Percentiles rank a stretch among this genome's conserved stretches.
These are phyloP conservation scores for Meloidogyne chitwoodi DNA, from an alignment of 1,140 invertebrate species.

Conservation along the genomic window DNA sequence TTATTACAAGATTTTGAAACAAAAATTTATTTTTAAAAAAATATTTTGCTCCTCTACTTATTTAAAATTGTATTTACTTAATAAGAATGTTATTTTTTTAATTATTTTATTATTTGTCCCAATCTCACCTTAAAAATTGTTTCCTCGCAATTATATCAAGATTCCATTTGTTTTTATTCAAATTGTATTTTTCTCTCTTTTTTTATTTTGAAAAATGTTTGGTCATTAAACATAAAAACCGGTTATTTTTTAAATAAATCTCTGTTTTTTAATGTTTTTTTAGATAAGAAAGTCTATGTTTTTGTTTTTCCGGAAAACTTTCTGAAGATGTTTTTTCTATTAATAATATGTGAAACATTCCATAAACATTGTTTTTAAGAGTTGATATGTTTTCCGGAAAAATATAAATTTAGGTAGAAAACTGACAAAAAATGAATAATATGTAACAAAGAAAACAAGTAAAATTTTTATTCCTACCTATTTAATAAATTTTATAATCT, in stretches of 20 bases:
- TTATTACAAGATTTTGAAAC: conserved; percentile 27
- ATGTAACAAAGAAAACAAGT: too few relatives aligned
- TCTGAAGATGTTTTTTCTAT: too few relatives aligned
- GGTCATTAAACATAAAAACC: neutral
- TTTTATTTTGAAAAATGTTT: neutral
- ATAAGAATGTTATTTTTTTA: neutral
- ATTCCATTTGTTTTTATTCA: neutral
- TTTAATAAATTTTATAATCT: neutral
- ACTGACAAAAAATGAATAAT: too few relatives aligned
- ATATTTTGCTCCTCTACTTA: neutral
- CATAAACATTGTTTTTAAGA: too few relatives aligned
- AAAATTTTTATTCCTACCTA: too few relatives aligned
- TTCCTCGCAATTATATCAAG: too few relatives aligned
- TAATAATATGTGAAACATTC: too few relatives aligned
- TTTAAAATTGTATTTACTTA: neutral
- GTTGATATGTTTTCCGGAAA: too few relatives aligned
- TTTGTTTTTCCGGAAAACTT: too few relatives aligned
- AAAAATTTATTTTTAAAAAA: neutral
- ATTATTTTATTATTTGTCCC: neutral
- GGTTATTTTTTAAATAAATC: neutral
- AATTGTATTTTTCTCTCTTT: neutral
- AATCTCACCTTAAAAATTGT: too few relatives aligned
- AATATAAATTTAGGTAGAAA: too few relatives aligned
- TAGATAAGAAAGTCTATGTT: neutral
- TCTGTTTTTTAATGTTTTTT: neutral